Percentiles rank a stretch among this genome's conserved stretches.
Conservation (phyloP, 2,113 vertebrate genomes). For the Mustela lutreola region DNA sequence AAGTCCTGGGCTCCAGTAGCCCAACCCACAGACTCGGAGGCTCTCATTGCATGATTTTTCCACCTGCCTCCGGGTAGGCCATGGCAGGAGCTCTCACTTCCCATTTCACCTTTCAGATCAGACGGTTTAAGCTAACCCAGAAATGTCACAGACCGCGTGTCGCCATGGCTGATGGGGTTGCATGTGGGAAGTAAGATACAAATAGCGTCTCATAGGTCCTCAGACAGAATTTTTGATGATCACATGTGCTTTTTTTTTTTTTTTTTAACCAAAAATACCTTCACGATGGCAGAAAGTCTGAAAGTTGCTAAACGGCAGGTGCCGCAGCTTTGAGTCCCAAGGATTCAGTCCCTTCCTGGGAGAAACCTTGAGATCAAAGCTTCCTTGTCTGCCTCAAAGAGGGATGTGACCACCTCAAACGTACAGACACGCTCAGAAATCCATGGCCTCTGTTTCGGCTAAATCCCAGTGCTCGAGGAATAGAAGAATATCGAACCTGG, state of each 20-base stretch:
- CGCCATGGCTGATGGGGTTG: background rate
- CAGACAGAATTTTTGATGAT: background rate
- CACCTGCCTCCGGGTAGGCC: background rate
- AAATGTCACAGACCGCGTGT: background rate
- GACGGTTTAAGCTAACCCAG: background rate
- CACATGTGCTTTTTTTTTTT: background rate
- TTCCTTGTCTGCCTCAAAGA: background rate
- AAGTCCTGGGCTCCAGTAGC: background rate
- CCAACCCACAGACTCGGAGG: background rate
- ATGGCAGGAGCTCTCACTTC: background rate
- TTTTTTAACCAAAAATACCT: constrained; percentile 3
- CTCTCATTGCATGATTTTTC: background rate
- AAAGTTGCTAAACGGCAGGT: background rate
- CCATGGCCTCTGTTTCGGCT: background rate
- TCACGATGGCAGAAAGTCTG: background rate
- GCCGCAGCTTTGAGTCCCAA: background rate
- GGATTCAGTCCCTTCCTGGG: background rate
- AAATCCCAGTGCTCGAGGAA: constrained; percentile 62
- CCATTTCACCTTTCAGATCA: background rate
- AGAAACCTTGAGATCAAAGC: constrained; percentile 24
- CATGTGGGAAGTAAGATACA: background rate
- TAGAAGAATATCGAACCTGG: constrained; percentile 61
- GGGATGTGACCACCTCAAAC: constrained; percentile 56
- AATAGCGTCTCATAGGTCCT: background rate
- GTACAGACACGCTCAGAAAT: constrained; percentile 74